Evolutionary conservation across 2,888 invertebrate species (phyloP).

Genomic region (Erpobdella octoculata): DNA sequence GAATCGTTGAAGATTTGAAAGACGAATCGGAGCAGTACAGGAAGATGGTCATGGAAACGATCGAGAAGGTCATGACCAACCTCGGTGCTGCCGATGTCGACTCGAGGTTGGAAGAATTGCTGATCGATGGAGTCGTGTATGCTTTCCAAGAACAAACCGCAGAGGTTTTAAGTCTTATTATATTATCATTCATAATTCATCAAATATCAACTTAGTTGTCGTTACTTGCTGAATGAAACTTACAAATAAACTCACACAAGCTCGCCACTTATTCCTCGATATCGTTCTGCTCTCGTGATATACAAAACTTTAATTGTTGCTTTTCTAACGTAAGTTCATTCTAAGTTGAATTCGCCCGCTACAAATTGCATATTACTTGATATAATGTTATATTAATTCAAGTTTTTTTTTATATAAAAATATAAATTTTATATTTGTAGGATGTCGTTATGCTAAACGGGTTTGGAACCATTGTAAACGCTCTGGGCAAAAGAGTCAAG

Average conservation of each 20-base stretch:
- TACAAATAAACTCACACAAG: no score
- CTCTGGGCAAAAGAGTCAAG: constrained; percentile 91
- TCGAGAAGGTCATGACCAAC: constrained; percentile 95
- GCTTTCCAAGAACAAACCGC: constrained; percentile 99
- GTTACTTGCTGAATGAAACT: neutral
- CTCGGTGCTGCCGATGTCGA: constrained; percentile 96
- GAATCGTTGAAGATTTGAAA: constrained; percentile 96
- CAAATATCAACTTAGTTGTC: neutral
- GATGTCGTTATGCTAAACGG: constrained; percentile 99
- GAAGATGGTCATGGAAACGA: constrained; percentile 99
- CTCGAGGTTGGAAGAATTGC: constrained; percentile 90
- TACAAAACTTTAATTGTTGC: no score
- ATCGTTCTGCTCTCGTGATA: no score
- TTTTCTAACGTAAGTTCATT: no score
- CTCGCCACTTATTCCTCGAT: neutral
- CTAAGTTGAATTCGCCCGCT: no score
- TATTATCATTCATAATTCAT: neutral
- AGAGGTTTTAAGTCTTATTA: constrained; percentile 58
- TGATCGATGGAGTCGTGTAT: constrained; percentile 96
- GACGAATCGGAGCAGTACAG: constrained; percentile 99
- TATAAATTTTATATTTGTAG: constrained; percentile 51
- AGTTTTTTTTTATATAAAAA: neutral
- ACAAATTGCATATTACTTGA: no score
- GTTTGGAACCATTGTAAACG: constrained; percentile 96
- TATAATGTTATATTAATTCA: neutral